phyloP scores from a whole-genome alignment of 2,797 vertebrate genomes.

The Arrhamphus sclerolepis region DNA sequence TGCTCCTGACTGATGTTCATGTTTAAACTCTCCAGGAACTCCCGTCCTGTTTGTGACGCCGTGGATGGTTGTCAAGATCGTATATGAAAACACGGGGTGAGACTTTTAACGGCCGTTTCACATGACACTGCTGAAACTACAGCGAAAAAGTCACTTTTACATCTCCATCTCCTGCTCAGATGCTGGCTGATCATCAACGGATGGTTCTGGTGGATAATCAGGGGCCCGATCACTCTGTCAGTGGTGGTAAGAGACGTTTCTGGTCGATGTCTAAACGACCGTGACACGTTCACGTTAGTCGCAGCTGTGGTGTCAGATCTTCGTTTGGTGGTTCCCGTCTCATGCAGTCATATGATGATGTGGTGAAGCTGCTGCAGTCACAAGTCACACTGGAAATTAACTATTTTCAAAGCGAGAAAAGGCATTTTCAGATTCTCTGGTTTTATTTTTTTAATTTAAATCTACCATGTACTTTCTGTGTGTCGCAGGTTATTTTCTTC shows the following conservation, averaged over 20 bases:
- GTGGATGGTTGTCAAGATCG: constrained; percentile 77
- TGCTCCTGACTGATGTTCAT: not conserved
- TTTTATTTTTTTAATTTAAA: not conserved
- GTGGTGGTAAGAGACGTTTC: constrained; percentile 83
- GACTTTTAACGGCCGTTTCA: constrained; percentile 17
- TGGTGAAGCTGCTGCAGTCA: not conserved
- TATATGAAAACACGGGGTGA: constrained; percentile 83
- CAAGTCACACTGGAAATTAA: not conserved
- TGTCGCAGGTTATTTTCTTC: constrained; percentile 90
- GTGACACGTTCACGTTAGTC: not conserved
- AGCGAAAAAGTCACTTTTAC: not conserved
- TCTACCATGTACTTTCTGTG: constrained; percentile 13
- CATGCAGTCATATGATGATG: constrained; percentile 46
- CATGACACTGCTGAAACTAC: not conserved
- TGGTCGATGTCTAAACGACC: not conserved
- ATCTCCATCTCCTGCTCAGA: constrained; percentile 67
- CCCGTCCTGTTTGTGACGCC: constrained; percentile 83
- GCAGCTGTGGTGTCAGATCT: constrained; percentile 5
- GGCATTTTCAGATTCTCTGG: not conserved
- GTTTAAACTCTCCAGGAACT: constrained; percentile 67
- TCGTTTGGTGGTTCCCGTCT: constrained; percentile 22
- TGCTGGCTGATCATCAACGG: constrained; percentile 89
- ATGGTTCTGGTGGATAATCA: constrained; percentile 95
- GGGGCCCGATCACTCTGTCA: constrained; percentile 87
- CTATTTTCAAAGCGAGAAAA: constrained; percentile 3